These are phyloP conservation scores for Bovichtus variegatus DNA, from an alignment of 2,797 vertebrate genomes.

Conservation along the genomic window DNA sequence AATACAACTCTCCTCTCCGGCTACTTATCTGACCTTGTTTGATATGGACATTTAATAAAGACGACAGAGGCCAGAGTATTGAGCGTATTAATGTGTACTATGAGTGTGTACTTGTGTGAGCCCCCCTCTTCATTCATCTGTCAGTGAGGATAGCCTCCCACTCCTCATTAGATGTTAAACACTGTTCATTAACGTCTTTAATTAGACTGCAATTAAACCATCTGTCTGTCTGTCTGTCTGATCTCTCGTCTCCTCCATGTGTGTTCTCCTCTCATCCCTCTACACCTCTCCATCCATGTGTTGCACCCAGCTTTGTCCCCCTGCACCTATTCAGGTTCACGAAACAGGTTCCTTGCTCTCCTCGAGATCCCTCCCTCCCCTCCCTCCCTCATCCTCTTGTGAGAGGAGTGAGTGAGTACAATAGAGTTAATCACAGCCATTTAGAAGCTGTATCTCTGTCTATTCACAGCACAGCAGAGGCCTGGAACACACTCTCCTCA, in stretches of 20 bases:
- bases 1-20: neutral
- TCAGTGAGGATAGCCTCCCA: slow-evolving; percentile 86
- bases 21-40: neutral
- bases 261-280: slow-evolving; percentile 71
- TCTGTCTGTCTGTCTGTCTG: slow-evolving; percentile 66
- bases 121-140: slow-evolving; percentile 83
- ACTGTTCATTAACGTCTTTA: slow-evolving; percentile 91
- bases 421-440: slow-evolving; percentile 91
- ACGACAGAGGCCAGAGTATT: slow-evolving; percentile 4
- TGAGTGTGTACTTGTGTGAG: slow-evolving; percentile 26
- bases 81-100: slow-evolving; percentile 1
- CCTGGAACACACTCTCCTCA: slow-evolving; percentile 80
- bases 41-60: slow-evolving; percentile 13
- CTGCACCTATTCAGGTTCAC: slow-evolving; percentile 46
- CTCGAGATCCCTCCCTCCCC: slow-evolving; percentile 3
- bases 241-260: slow-evolving; percentile 42
- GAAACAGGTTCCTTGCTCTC: slow-evolving; percentile 49
- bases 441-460: slow-evolving; percentile 86
- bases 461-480: slow-evolving; percentile 74
- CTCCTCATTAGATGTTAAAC: slow-evolving; percentile 92
- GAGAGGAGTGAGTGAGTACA: slow-evolving; percentile 81
- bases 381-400: slow-evolving; percentile 56
- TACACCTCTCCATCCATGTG: slow-evolving; percentile 2
- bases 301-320: slow-evolving; percentile 22
- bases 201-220: slow-evolving; percentile 90